Evolutionary conservation across 2,888 invertebrate genomes (phyloP).

Genomic region (Perizoma affinitatum): DNA sequence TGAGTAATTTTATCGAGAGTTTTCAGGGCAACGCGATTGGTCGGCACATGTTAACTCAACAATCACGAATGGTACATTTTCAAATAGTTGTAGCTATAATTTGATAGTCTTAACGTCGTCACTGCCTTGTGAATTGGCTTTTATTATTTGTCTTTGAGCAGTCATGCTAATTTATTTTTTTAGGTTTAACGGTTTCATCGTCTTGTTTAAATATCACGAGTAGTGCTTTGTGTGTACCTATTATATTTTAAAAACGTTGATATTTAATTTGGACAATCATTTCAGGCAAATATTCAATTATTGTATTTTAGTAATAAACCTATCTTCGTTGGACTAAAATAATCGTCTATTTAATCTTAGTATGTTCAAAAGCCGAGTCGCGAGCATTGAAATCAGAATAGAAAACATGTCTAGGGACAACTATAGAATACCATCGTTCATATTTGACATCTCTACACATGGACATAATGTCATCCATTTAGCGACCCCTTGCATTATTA

Average conservation of each 20-base stretch:
- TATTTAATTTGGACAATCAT: conserved; percentile 44
- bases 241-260: conserved; percentile 50
- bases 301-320: conserved; percentile 28
- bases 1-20: conserved; percentile 42
- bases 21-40: conserved; percentile 71
- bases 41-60: conserved; percentile 68
- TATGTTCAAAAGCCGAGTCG: conserved; percentile 50
- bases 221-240: conserved; percentile 48
- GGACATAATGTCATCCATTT: conserved; percentile 73
- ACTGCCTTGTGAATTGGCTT: conserved; percentile 74
- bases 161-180: conserved; percentile 74
- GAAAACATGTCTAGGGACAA: conserved; percentile 60
- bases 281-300: conserved; percentile 43
- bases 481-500: conserved; percentile 66
- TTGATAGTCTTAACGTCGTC: conserved; percentile 74
- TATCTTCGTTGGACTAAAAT: conserved; percentile 42
- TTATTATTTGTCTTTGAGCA: conserved; percentile 76
- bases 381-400: conserved; percentile 61
- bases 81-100: conserved; percentile 76
- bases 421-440: conserved; percentile 69
- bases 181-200: conserved; percentile 79
- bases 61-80: conserved; percentile 78
- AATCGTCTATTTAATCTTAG: conserved; percentile 48
- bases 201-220: conserved; percentile 72
- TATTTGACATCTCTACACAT: conserved; percentile 67